Evolutionary conservation across 2,113 vertebrate genomes (phyloP), one percentile per base, ranked within the genome.

Genomic region (Malurus alboscapulatus): DNA sequence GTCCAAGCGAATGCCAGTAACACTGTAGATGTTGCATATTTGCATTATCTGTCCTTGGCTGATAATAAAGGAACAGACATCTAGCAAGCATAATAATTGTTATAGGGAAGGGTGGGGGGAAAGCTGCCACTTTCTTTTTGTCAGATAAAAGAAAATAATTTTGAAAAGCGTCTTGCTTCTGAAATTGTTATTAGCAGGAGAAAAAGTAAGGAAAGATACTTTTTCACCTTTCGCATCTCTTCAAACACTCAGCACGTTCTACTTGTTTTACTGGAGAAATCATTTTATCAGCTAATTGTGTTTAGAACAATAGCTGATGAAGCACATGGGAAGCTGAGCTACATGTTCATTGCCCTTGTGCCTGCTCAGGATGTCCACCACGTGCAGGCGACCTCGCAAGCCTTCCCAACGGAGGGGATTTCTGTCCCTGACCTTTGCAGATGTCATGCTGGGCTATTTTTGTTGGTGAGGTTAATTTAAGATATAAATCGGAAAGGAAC

Each of bases 241-340:
- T 51, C 72, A 85, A 29, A 84, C 78, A 76, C 38, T 91, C 68
- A 93, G 20, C 1, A 4, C 67, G 44, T 61, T 84, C 65, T 85
- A 17, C 45, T 92, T 80, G 21, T 74, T 94, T 95, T 87, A 51
- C 87, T 87, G 87, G 63, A 91, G 77, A 85, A 86, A 84, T 84
- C 26, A 55, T 87, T 97, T 78, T 94, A 86, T 95, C 95, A 96
- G 76, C 74, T 88, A 91, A 97, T 97, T 97, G 93, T 97, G 57
- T 93, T 95, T 83, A 55, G 77, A 97, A 97, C 96, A 97, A 98
- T 97, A 94, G 96, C 34, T 79, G 75, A 91, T 87, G 71, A 48
- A 55, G 83, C 10, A 6, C 95, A 84, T 96, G 94, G 97, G 97
- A 98, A 97, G 92, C 74, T 89, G 48, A 62, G 79, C 71, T 90